Base-by-base conservation (phyloP, 2,888 invertebrate species). In the Barypeithes pellucidus region DNA sequence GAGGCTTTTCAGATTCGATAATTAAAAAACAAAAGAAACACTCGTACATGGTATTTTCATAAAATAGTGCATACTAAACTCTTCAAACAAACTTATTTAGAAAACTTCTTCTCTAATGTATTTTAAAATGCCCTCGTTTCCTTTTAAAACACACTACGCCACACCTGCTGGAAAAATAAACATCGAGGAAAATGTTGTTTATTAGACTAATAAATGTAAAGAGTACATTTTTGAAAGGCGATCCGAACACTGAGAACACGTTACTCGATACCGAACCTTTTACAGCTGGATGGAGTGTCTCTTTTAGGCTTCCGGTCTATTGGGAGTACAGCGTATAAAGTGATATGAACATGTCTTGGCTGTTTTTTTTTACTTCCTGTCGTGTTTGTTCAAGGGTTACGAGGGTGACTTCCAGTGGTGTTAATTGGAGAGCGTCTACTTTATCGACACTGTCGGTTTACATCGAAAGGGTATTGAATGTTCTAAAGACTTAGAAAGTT, bases 171-270 rank as follows among this genome's bases (percentile, higher is more conserved):
- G 39, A 1, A 66, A 66, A 54, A 52, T 66, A 65, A 66, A 66
- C 65, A 52, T 54, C 52, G 65, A 24, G 24, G 52, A 41, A 54
- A 52, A 54, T 54, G 65, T 65, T 65, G 65, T 66, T 66, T 66
- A 52, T 66, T 63, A 41, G 22, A 24, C 65, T 66, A 66, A 66
- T 66, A 66, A 66, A 66, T 39, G 65, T 39, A 54, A 66, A 52
- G 65, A 66, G 65, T 50, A 41, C 24, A 66, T 36, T 66, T 66
- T 66, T 52, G 65, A 66, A 66, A 66, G 54, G 43, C 61, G 43
- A 61, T 61, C 43, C 43, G 36, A 14, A 14, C 16, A 9, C 20
- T 36, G 52, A 36, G 52, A 24, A 61, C 43, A 41, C 22, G 45
- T 61, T 61, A 45, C 24, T 43, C 65, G 65, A 66, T 66, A 66